Evolutionary conservation across 1,140 invertebrate species (phyloP).

Genomic region (Cherax destructor): DNA sequence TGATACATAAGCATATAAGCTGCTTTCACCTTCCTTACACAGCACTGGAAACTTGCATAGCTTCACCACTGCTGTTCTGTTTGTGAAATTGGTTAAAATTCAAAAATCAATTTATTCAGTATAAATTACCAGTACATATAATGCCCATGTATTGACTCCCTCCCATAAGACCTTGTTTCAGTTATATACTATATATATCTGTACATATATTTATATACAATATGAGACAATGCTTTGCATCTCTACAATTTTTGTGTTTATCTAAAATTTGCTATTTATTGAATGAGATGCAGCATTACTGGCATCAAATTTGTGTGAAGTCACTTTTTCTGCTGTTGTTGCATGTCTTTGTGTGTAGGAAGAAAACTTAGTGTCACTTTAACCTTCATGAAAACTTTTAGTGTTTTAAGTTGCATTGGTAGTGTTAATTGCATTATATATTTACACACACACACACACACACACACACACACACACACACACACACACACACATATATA

Average conservation of each 20-base stretch:
- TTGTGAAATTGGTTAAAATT: neutral
- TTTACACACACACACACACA: no score
- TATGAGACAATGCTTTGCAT: conserved; percentile 4
- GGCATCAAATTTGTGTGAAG: neutral
- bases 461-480: no score
- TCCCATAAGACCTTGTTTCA: neutral
- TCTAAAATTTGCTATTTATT: neutral
- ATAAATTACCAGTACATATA: neutral
- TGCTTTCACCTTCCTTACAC: neutral
- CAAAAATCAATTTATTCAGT: neutral
- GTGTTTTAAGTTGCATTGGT: neutral
- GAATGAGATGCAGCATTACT: conserved; percentile 6
- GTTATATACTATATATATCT: neutral
- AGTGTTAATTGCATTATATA: neutral
- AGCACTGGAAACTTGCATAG: neutral
- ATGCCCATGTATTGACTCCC: neutral
- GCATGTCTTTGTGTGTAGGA: neutral
- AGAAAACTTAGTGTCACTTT: neutral
- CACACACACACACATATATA: no score
- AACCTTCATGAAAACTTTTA: neutral
- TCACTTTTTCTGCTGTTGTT: neutral
- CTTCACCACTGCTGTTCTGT: neutral
- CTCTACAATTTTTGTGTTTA: neutral
- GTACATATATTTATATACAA: neutral
- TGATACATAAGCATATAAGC: neutral